Percentiles rank a stretch among this genome's conserved stretches.
Conservation (phyloP, 1,140 invertebrate genomes). For the Leptonema lineaticorne region DNA sequence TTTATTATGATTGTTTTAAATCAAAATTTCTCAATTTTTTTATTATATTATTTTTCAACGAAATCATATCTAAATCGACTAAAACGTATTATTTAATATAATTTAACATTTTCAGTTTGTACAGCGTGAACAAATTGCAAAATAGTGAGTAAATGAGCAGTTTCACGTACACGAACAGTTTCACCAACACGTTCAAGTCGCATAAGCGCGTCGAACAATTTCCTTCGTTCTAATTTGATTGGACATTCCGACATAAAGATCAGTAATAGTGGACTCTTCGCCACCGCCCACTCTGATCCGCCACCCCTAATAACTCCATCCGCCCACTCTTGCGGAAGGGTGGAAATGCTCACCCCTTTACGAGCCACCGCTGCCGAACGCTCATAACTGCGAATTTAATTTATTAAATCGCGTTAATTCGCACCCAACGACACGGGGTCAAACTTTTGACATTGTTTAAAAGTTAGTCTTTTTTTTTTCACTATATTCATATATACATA, state of each 20-base stretch:
- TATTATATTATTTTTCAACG: too few species aligned
- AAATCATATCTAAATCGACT: background rate
- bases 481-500: too few species aligned
- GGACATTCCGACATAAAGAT: conserved; percentile 42
- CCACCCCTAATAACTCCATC: too few species aligned
- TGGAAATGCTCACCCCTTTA: too few species aligned
- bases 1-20: too few species aligned
- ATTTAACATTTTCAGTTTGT: background rate
- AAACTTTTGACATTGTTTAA: background rate
- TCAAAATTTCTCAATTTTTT: too few species aligned
- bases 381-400: background rate
- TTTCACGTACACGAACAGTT: conserved; percentile 24
- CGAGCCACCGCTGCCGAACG: background rate
- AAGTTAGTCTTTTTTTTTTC: background rate
- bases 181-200: conserved; percentile 27
- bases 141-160: conserved; percentile 12
- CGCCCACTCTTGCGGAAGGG: too few species aligned
- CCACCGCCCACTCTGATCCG: too few species aligned
- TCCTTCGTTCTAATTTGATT: conserved; percentile 42
- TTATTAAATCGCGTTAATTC: conserved; percentile 2
- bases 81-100: background rate
- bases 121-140: background rate
- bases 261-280: conserved; percentile 33
- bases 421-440: background rate
- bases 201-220: conserved; percentile 37